These are phyloP conservation scores for Cyclina sinensis DNA, from an alignment of 1,140 invertebrate species.

Conservation along the genomic window DNA sequence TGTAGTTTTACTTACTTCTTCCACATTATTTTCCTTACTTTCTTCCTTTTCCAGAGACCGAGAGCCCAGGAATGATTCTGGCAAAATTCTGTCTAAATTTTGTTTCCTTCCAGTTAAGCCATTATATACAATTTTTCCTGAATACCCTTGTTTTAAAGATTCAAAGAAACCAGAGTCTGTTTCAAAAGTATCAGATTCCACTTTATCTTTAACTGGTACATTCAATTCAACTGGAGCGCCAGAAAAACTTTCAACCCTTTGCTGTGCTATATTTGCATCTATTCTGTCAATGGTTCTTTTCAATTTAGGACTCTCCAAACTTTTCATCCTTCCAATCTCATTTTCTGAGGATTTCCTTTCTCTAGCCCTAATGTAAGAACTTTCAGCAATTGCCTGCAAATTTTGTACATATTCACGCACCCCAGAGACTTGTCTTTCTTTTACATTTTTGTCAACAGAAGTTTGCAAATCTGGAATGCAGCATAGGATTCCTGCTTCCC, in stretches of 20 bases:
- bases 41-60: too few species aligned
- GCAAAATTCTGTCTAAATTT: too few species aligned
- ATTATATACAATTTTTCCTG: too few species aligned
- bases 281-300: background rate
- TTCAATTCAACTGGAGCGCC: too few species aligned
- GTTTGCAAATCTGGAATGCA: background rate
- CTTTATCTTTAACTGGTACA: too few species aligned
- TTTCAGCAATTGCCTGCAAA: constrained; percentile 20
- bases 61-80: too few species aligned
- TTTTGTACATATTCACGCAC: constrained; percentile 24
- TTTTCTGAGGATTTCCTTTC: background rate
- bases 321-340: background rate
- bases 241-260: background rate
- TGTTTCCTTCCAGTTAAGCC: too few species aligned
- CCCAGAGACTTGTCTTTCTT: background rate
- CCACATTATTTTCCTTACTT: too few species aligned
- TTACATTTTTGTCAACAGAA: background rate
- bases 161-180: too few species aligned
- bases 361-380: background rate
- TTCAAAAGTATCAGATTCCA: background rate
- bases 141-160: too few species aligned
- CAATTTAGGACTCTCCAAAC: background rate
- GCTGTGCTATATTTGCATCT: background rate
- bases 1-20: too few species aligned
- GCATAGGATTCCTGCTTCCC: background rate